Conservation (phyloP, 2,888 invertebrate genomes). For the Nyleta sp. region DNA sequence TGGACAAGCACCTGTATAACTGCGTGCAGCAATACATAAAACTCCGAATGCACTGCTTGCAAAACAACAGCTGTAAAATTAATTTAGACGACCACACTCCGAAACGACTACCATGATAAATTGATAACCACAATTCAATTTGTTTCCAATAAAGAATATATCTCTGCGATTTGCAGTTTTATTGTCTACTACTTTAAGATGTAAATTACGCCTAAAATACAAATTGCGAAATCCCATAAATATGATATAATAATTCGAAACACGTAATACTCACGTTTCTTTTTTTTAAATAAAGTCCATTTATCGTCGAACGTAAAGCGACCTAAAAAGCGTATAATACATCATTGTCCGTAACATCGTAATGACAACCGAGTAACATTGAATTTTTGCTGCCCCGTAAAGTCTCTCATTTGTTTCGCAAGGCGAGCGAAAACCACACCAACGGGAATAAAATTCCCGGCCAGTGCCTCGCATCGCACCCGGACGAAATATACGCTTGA, state of each 20-base stretch:
- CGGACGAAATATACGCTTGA: slow-evolving; percentile 48
- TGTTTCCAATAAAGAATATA: too few species aligned
- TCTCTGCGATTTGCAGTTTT: too few species aligned
- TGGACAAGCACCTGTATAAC: slow-evolving; percentile 9
- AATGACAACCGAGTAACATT: slow-evolving; percentile 17
- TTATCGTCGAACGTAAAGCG: slow-evolving; percentile 1
- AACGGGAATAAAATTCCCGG: slow-evolving; percentile 73
- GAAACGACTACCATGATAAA: too few species aligned
- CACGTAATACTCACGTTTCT: slow-evolving; percentile 16
- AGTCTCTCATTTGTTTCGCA: slow-evolving; percentile 32
- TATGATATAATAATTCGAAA: too few species aligned
- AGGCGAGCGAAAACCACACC: slow-evolving; percentile 68
- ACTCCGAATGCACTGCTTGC: background rate
- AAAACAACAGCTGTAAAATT: background rate
- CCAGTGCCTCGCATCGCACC: slow-evolving; percentile 83
- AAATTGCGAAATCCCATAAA: too few species aligned
- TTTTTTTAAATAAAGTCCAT: slow-evolving; percentile 11
- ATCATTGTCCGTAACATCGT: slow-evolving; percentile 10
- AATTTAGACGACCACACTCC: background rate
- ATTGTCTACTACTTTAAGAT: too few species aligned
- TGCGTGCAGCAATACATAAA: background rate
- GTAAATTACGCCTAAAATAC: too few species aligned
- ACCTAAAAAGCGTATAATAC: slow-evolving; percentile 28
- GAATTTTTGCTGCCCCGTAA: slow-evolving; percentile 10
- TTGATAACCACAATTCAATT: too few species aligned